Base-by-base conservation (phyloP, 1,140 invertebrate species). In the Chrysoperla carnea region DNA sequence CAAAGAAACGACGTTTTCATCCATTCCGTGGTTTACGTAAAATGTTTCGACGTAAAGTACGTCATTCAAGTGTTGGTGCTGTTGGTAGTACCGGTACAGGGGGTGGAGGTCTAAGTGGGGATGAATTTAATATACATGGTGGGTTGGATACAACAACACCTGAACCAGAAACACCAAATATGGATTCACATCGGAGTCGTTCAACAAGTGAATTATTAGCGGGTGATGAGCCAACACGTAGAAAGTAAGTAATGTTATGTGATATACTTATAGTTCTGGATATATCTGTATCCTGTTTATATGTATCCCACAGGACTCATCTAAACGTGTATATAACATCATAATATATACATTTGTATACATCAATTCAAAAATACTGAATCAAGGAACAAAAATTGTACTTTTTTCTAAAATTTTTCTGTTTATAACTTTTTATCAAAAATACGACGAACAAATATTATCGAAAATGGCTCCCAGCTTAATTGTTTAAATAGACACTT, bases 201-300 rank as follows among this genome's bases (percentile, higher is more conserved):
- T 78, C 75, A 52, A 76, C 76, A 45, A 77, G 76, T 50, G 76
- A 78, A 54, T 63, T 79, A 4, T 69, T 78, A 33, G 72, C 65
- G 6, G 66, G 67, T 15, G 64, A 66, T 23, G 67, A 55, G 51
- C 62, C 52, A 43, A 61, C 53, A 14, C 64, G 66, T 51, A 67
- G 62, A 45, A 69, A 67, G 68, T 71, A 41, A 56, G 64, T 58
- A n/a, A 31, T 12, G n/a, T n/a, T 33, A 28, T 33, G 23, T n/a
- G 36, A 33, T 23, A 5, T 15, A 11, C 38, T n/a, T n/a, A n/a
- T n/a, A 12, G 38, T 12, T n/a, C 6, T 12, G 38, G 14, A n/a
- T 14, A 29, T 11, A 14, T 12, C 2, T 23, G 38, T 11, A 39
- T 15, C 39, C 7, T 14, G 23, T 6, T 35, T 8, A 35, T n/a